These are phyloP conservation scores for Phocoena sinus DNA, from an alignment of 2,113 vertebrate species.

Conservation along the genomic window DNA sequence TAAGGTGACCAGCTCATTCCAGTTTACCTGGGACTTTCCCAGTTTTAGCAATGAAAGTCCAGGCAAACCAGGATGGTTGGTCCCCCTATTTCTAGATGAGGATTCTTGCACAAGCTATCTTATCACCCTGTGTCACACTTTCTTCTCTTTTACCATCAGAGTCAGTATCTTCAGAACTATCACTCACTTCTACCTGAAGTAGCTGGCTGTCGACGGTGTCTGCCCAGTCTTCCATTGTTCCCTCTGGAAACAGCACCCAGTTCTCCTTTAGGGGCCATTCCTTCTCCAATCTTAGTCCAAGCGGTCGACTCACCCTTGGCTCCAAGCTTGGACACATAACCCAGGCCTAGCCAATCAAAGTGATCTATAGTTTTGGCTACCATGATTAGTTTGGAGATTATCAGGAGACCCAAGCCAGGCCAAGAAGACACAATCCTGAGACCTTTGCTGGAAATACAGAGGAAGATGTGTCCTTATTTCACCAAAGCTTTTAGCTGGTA, in stretches of 20 bases:
- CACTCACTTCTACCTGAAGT: too few species aligned
- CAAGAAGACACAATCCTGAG: neutral
- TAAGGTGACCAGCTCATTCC: neutral
- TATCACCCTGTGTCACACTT: fast-evolving
- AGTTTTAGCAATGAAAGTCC: neutral
- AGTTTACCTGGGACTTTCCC: too few species aligned
- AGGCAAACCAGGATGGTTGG: too few species aligned
- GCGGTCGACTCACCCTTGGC: neutral
- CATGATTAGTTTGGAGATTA: neutral
- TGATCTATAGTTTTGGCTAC: too few species aligned
- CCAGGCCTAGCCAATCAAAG: neutral
- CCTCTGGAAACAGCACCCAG: neutral
- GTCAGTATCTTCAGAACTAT: neutral
- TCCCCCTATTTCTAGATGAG: neutral
- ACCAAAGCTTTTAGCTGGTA: neutral
- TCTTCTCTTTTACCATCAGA: neutral
- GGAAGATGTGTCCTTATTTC: neutral
- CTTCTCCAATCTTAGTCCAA: neutral
- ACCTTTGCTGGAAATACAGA: neutral
- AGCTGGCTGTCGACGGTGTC: fast-evolving
- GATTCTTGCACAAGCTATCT: neutral
- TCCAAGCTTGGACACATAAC: neutral
- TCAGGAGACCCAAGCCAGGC: too few species aligned
- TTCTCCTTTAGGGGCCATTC: fast-evolving
- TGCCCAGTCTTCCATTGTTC: neutral